Evolutionary conservation across 2,113 vertebrate genomes (phyloP), one percentile per base, ranked within the genome.

Genomic region (Pampusana beccarii): DNA sequence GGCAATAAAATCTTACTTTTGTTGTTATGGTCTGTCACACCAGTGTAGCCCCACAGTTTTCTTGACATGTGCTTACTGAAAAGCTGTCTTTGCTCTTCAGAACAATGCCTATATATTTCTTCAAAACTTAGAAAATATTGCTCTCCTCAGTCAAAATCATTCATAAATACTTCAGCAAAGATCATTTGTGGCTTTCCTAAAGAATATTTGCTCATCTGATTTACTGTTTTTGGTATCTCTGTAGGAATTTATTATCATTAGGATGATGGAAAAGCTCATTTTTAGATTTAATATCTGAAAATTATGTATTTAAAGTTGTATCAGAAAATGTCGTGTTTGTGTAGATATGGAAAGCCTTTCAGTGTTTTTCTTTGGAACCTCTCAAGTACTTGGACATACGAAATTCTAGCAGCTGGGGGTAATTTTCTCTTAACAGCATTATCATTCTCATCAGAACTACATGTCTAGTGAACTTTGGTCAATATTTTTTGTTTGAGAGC

Each of bases 121-220:
- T 85, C 31, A 64, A 81, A 93, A 85, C 50, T 44, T 80, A 34
- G 66, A 85, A 75, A 80, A 38, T 62, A 80, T n/a, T 91, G 73
- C 57, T 79, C 26, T 92, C 53, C 44, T 83, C 58, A 66, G 54
- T 75, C 79, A 94, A 93, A 93, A 92, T 90, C 11, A 86, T 88
- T 93, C 71, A 90, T 88, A 92, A 95, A 90, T 90, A 88, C 70
- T 85, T 84, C 84, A 88, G 60, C 40, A 86, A 93, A 74, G 10
- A 93, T 80, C 66, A 74, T 29, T 42, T 87, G 48, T 66, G 60
- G 77, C 74, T 92, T 85, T 92, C 69, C 73, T 71, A 65, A 91
- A 90, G 38, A 88, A 56, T 77, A 72, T 83, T 94, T 83, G 20
- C 46, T 67, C 42, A 64, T 91, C 57, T 92, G 54, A 95, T 94